A percentile compares a stretch with the other conserved stretches of the same genome.
phyloP scores from a whole-genome alignment of 2,888 invertebrate genomes.

The Drosophila sordidapex region DNA sequence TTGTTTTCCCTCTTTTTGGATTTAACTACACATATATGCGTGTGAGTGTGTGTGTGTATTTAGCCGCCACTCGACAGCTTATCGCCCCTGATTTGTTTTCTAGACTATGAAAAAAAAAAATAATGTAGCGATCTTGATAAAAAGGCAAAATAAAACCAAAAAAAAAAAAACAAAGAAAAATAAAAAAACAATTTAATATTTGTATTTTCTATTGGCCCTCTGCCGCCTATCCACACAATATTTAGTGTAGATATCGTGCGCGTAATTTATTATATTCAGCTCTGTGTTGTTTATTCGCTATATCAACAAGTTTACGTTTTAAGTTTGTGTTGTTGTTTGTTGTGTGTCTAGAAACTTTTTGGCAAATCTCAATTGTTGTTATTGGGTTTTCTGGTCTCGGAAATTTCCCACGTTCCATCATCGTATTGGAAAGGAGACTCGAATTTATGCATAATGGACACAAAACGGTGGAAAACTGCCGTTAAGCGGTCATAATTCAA shows the following conservation, averaged over 20 bases:
- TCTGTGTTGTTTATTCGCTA: constrained; percentile 53
- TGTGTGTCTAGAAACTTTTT: constrained; percentile 25
- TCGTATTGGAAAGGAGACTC: not conserved
- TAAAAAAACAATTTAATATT: constrained; percentile 47
- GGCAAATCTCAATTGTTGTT: constrained; percentile 2
- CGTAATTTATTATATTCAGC: constrained; percentile 64
- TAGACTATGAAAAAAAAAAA: constrained; percentile 51
- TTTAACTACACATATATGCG: not conserved
- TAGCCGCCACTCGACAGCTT: constrained; percentile 70
- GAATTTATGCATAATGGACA: constrained; percentile 33
- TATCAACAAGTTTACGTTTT: constrained; percentile 55
- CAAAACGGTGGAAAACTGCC: constrained; percentile 29
- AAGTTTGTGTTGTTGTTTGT: constrained; percentile 15
- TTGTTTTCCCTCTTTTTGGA: constrained; percentile 50
- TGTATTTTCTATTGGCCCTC: constrained; percentile 54
- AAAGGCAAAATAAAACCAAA: constrained; percentile 35
- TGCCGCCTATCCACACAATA: constrained; percentile 9
- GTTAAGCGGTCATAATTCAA: constrained; percentile 58
- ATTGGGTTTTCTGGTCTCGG: not conserved
- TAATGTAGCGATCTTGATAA: constrained; percentile 71
- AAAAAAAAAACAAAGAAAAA: constrained; percentile 17
- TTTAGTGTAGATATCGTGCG: constrained; percentile 30
- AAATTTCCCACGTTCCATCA: constrained; percentile 38
- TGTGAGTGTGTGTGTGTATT: constrained; percentile 47
- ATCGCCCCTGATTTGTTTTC: constrained; percentile 73